Conservation (phyloP, 2,113 vertebrate genomes). For the Poeciliopsis occidentalis region DNA sequence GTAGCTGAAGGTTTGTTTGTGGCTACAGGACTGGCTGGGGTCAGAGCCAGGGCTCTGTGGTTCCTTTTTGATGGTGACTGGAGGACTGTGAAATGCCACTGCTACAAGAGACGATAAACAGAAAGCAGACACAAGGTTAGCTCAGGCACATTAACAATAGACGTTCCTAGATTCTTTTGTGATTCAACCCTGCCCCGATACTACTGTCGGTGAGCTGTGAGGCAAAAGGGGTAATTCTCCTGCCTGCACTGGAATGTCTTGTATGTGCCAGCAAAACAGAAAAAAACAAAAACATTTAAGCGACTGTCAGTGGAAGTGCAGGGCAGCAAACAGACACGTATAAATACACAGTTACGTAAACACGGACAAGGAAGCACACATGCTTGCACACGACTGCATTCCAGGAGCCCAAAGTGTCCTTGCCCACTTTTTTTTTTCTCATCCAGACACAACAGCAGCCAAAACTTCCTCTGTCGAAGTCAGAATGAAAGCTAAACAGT, state of each 20-base stretch:
- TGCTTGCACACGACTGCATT: constrained; percentile 64
- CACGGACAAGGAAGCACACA: constrained; percentile 31
- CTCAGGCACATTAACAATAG: neutral
- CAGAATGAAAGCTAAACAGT: constrained; percentile 56
- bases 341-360: constrained; percentile 46
- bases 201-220: constrained; percentile 33
- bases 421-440: constrained; percentile 56
- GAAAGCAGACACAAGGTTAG: constrained; percentile 15
- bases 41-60: constrained; percentile 89
- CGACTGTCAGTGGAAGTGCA: constrained; percentile 55
- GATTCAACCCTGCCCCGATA: constrained; percentile 41
- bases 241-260: constrained; percentile 58
- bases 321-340: constrained; percentile 53
- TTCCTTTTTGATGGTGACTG: constrained; percentile 95
- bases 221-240: constrained; percentile 56
- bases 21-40: constrained; percentile 88
- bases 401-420: constrained; percentile 57
- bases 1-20: constrained; percentile 85
- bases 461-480: constrained; percentile 58
- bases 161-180: constrained; percentile 4
- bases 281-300: constrained; percentile 52
- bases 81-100: constrained; percentile 96
- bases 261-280: constrained; percentile 40
- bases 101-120: constrained; percentile 68
- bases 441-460: constrained; percentile 75